Percentiles rank a stretch among this genome's conserved stretches.
phyloP scores from a whole-genome alignment of 2,888 invertebrate species.

The Crioceris asparagi region DNA sequence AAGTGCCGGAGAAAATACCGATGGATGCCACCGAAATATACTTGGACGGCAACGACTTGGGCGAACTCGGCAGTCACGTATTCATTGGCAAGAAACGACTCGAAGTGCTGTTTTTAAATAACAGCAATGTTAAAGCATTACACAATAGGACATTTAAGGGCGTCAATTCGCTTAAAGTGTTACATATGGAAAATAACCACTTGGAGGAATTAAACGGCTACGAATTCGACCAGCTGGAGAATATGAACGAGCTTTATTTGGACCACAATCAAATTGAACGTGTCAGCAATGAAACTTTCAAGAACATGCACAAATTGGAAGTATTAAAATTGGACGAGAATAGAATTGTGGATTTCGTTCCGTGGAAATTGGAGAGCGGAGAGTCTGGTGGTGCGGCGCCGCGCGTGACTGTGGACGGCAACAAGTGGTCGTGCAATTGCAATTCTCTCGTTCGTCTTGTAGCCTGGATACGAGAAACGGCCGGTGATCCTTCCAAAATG shows the following conservation, averaged over 20 bases:
- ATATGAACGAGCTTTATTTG: constrained; percentile 64
- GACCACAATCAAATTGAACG: constrained; percentile 63
- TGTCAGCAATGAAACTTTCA: constrained; percentile 68
- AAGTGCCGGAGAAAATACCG: constrained; percentile 69
- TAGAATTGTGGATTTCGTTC: constrained; percentile 64
- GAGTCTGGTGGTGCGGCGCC: constrained; percentile 45
- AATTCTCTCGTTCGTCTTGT: constrained; percentile 56
- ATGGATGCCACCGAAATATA: constrained; percentile 86
- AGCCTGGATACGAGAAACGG: constrained; percentile 58
- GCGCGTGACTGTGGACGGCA: constrained; percentile 61
- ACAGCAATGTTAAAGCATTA: constrained; percentile 63
- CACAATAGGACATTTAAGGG: constrained; percentile 78
- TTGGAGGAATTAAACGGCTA: constrained; percentile 60
- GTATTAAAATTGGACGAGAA: constrained; percentile 67
- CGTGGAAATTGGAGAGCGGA: constrained; percentile 49
- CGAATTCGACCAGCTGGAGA: constrained; percentile 67
- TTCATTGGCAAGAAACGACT: constrained; percentile 79
- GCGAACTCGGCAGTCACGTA: constrained; percentile 70
- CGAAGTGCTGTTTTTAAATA: constrained; percentile 66
- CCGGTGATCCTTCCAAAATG: constrained; percentile 58
- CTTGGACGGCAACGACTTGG: constrained; percentile 71
- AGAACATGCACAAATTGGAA: constrained; percentile 58
- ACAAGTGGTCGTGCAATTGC: constrained; percentile 79
- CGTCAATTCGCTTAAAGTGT: constrained; percentile 57
- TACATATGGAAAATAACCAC: constrained; percentile 69